Conservation (phyloP, 1,140 invertebrate species). For the Trinorchestia longiramus region DNA sequence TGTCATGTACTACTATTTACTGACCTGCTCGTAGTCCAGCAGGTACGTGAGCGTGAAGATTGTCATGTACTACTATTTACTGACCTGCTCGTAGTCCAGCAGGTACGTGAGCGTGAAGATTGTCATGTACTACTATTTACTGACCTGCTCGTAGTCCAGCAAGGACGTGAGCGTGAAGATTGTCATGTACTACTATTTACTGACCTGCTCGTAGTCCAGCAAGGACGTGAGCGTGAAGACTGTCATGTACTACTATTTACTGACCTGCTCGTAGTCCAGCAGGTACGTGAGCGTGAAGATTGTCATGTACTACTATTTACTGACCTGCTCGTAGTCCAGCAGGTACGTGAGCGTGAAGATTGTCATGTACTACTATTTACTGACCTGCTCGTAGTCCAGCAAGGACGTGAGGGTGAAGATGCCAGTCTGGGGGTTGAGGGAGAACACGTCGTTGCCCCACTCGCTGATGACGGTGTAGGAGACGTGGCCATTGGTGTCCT, state of each 20-base stretch:
- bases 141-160: slow-evolving; percentile 93
- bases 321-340: slow-evolving; percentile 93
- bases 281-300: slow-evolving; percentile 88
- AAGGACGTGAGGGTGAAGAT: slow-evolving; percentile 88
- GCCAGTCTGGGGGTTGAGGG: slow-evolving; percentile 88
- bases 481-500: slow-evolving; percentile 82
- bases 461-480: slow-evolving; percentile 90
- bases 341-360: slow-evolving; percentile 88
- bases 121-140: background rate
- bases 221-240: slow-evolving; percentile 88
- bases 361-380: background rate
- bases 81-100: slow-evolving; percentile 93
- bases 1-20: no score
- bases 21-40: no score
- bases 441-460: slow-evolving; percentile 95
- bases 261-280: slow-evolving; percentile 93
- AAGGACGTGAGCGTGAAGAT: slow-evolving; percentile 88
- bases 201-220: slow-evolving; percentile 93
- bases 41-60: no score
- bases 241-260: background rate
- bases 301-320: background rate
- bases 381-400: slow-evolving; percentile 93
- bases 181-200: background rate
- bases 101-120: slow-evolving; percentile 88
- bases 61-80: background rate